phyloP scores from a whole-genome alignment of 1,140 invertebrate species.

The Trichoplusia ni region DNA sequence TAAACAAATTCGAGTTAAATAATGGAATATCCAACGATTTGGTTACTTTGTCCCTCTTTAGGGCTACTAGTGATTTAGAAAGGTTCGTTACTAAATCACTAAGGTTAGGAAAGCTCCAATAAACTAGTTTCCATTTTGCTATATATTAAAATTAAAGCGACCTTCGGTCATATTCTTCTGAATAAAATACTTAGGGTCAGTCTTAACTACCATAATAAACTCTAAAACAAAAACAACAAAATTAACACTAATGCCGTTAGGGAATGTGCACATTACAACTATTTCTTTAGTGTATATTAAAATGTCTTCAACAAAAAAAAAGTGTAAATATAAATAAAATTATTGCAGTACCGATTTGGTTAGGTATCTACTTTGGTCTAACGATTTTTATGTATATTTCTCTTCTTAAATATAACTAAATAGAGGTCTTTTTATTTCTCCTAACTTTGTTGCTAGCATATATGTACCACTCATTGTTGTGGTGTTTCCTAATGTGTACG shows the following conservation, averaged over 20 bases:
- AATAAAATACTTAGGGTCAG: slow-evolving; percentile 74
- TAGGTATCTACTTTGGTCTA: slow-evolving; percentile 77
- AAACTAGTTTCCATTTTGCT: slow-evolving; percentile 25
- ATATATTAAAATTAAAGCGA: slow-evolving; percentile 33
- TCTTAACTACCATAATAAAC: slow-evolving; percentile 77
- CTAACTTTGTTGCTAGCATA: slow-evolving; percentile 77
- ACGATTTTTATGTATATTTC: slow-evolving; percentile 32
- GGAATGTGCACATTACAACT: slow-evolving; percentile 78
- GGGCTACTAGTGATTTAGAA: neutral
- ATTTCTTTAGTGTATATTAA: slow-evolving; percentile 72
- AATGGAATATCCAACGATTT: slow-evolving; percentile 23
- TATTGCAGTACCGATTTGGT: slow-evolving; percentile 79
- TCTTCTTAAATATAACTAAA: slow-evolving; percentile 38
- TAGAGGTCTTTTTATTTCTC: slow-evolving; percentile 72
- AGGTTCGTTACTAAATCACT: neutral
- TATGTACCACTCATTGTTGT: slow-evolving; percentile 80
- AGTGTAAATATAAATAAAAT: slow-evolving; percentile 74
- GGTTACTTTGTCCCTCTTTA: neutral
- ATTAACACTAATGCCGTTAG: slow-evolving; percentile 72
- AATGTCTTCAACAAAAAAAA: slow-evolving; percentile 70
- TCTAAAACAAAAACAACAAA: slow-evolving; percentile 78
- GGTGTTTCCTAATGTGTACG: slow-evolving; percentile 91
- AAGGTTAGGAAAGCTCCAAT: neutral
- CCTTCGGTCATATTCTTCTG: slow-evolving; percentile 47
- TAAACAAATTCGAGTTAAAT: slow-evolving; percentile 73